phyloP scores from a whole-genome alignment of 2,113 vertebrate genomes.

The Chauna torquata region DNA sequence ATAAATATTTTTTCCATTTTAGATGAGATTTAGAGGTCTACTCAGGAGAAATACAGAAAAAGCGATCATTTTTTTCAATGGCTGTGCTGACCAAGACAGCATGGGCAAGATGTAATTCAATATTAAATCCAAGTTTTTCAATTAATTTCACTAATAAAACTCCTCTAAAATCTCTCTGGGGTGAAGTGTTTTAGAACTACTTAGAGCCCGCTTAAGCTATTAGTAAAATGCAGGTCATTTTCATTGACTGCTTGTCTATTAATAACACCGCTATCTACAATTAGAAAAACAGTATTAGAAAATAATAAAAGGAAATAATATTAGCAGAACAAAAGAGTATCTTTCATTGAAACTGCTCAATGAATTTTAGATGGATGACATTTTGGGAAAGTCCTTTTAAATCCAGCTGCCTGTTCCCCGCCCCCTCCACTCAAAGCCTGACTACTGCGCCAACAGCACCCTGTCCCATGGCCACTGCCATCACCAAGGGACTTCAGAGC shows the following conservation, averaged over 20 bases:
- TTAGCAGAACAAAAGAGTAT: background rate
- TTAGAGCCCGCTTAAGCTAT: background rate
- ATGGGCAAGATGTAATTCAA: background rate
- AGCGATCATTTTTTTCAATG: background rate
- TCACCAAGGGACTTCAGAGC: background rate
- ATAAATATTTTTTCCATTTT: background rate
- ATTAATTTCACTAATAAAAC: background rate
- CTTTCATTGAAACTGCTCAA: background rate
- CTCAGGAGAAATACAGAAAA: background rate
- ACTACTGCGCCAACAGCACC: background rate
- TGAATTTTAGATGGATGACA: background rate
- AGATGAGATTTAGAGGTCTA: background rate
- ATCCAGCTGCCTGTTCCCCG: background rate
- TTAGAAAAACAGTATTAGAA: background rate
- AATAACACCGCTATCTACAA: background rate
- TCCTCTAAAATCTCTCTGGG: background rate
- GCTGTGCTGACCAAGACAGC: background rate
- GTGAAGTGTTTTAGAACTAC: background rate
- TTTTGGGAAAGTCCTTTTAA: background rate
- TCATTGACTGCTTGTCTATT: rapidly evolving
- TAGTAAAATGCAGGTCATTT: background rate
- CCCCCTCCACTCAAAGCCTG: rapidly evolving
- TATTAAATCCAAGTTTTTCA: background rate
- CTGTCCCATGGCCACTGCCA: background rate
- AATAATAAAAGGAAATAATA: background rate